Conservation (phyloP, 2,797 vertebrate species). For the Astyanax mexicanus region DNA sequence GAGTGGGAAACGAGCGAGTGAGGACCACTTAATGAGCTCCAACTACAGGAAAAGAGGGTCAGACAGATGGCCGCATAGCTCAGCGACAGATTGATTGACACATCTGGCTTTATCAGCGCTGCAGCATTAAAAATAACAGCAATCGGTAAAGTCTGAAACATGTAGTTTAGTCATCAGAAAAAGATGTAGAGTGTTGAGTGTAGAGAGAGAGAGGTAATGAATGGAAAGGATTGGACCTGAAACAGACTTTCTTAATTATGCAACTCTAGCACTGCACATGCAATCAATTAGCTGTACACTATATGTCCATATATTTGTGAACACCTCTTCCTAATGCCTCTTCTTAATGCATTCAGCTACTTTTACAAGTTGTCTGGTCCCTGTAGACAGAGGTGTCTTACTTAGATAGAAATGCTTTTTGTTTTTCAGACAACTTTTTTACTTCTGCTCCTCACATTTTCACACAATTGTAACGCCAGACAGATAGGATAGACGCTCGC, state of each 20-base stretch:
- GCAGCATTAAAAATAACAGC: background rate
- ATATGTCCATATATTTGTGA: too few species aligned
- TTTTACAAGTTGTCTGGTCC: too few species aligned
- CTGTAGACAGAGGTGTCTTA: too few species aligned
- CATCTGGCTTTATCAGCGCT: slow-evolving; percentile 2
- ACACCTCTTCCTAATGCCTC: too few species aligned
- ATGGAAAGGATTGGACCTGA: background rate
- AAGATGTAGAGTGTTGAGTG: background rate
- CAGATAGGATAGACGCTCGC: too few species aligned
- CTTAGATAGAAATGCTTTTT: too few species aligned
- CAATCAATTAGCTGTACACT: too few species aligned
- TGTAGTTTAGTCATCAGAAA: slow-evolving; percentile 18
- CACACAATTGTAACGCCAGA: too few species aligned
- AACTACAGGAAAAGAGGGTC: slow-evolving; percentile 21
- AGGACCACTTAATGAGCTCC: slow-evolving; percentile 15
- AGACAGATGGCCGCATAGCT: background rate
- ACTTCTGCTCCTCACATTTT: too few species aligned
- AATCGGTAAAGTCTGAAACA: slow-evolving; percentile 34
- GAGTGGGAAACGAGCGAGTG: slow-evolving; percentile 11
- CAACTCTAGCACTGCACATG: too few species aligned
- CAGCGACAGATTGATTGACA: slow-evolving; percentile 6
- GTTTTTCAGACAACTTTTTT: too few species aligned
- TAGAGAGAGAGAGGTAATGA: slow-evolving; percentile 27
- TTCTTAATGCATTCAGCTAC: too few species aligned
- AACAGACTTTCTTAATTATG: background rate